Conservation (phyloP, 2,797 vertebrate species). For the Centropyge bicolor region DNA sequence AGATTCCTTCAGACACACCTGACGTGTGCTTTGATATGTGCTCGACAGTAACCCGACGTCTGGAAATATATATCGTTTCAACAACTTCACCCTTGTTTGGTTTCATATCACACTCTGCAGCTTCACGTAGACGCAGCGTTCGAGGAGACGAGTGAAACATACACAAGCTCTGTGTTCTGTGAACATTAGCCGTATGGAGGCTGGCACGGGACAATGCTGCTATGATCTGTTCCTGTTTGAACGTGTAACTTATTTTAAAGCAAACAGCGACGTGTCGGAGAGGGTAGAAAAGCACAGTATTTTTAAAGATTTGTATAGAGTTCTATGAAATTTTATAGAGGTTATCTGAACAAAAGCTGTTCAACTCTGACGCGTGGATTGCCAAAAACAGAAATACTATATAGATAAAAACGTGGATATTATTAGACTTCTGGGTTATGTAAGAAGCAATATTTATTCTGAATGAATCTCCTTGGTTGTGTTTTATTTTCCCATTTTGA, state of each 20-base stretch:
- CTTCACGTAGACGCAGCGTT: slow-evolving; percentile 47
- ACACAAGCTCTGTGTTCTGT: slow-evolving; percentile 79
- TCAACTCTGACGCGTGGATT: slow-evolving; percentile 80
- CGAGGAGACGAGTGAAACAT: slow-evolving; percentile 59
- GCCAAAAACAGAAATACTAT: slow-evolving; percentile 81
- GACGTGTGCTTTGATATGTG: slow-evolving; percentile 12
- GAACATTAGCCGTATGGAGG: slow-evolving; percentile 76
- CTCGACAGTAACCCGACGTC: slow-evolving; percentile 36
- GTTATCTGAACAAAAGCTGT: slow-evolving; percentile 77
- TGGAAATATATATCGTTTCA: slow-evolving; percentile 25
- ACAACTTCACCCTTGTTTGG: slow-evolving; percentile 18
- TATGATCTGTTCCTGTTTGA: slow-evolving; percentile 78
- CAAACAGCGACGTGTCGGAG: slow-evolving; percentile 64
- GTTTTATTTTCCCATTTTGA: slow-evolving; percentile 75
- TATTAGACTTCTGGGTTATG: slow-evolving; percentile 80
- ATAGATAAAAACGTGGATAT: slow-evolving; percentile 71
- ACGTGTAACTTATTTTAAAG: slow-evolving; percentile 75
- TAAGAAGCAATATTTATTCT: slow-evolving; percentile 87
- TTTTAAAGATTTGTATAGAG: slow-evolving; percentile 89
- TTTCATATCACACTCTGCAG: slow-evolving; percentile 51
- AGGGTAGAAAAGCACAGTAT: slow-evolving; percentile 86
- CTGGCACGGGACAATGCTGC: slow-evolving; percentile 80
- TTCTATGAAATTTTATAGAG: slow-evolving; percentile 88
- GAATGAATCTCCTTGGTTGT: slow-evolving; percentile 80
- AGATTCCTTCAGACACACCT: slow-evolving; percentile 35